These are phyloP conservation scores for Vidua macroura DNA, from an alignment of 2,113 vertebrate genomes.

Conservation along the genomic window DNA sequence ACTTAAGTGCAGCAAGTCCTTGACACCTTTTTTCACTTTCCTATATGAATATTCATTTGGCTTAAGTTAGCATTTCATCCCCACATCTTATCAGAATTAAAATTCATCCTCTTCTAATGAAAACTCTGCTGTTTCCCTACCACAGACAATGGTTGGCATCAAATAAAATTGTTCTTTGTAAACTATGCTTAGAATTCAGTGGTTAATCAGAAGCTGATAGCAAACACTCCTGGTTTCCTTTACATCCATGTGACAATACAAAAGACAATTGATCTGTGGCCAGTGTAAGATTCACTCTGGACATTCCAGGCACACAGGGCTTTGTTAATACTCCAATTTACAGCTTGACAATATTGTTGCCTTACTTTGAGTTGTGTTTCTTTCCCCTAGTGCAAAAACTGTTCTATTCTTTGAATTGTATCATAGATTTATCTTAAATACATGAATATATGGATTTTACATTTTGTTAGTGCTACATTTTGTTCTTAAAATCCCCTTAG, in stretches of 20 bases:
- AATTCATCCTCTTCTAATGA: neutral
- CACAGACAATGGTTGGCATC: constrained; percentile 12
- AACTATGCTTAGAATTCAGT: constrained; percentile 28
- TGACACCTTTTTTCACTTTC: constrained; percentile 60
- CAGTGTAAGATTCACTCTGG: neutral
- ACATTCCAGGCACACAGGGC: neutral
- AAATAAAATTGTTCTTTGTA: constrained; percentile 38
- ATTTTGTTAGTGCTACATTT: neutral
- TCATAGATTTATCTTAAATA: neutral
- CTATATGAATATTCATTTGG: constrained; percentile 53
- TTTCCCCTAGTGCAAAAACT: neutral
- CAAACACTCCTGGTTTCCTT: neutral
- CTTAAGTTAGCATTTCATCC: constrained; percentile 32
- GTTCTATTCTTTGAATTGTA: neutral
- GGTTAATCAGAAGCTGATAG: constrained; percentile 30
- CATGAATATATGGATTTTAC: neutral
- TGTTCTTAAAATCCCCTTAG: neutral
- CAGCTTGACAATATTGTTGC: neutral
- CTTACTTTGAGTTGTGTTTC: neutral
- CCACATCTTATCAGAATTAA: neutral
- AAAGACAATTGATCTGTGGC: neutral
- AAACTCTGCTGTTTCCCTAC: neutral
- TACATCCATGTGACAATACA: neutral
- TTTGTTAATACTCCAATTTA: neutral
- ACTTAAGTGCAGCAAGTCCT: constrained; percentile 54